Evolutionary conservation across 2,888 invertebrate genomes (phyloP).

Genomic region (Hydropsyche betteni): DNA sequence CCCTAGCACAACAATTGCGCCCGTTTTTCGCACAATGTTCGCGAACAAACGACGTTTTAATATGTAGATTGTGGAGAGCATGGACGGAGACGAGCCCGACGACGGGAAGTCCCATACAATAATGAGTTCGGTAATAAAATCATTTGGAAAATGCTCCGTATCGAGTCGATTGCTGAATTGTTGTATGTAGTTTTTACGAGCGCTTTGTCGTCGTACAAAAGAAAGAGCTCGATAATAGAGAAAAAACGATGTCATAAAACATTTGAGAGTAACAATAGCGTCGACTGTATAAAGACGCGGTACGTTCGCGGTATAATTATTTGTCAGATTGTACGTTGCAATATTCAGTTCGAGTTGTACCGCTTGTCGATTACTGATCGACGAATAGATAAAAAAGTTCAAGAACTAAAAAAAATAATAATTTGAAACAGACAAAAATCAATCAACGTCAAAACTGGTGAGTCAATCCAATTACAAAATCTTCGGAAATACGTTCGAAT

Average conservation of each 20-base stretch:
- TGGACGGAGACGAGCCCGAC: no score
- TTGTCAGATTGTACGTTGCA: constrained; percentile 19
- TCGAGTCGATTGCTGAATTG: constrained; percentile 18
- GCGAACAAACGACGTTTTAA: constrained; percentile 7
- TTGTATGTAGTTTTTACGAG: constrained; percentile 16
- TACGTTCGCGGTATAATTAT: constrained; percentile 17
- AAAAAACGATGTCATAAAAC: neutral
- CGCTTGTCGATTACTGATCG: constrained; percentile 8
- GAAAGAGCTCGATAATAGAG: neutral
- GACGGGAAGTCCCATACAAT: neutral
- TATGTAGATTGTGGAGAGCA: neutral
- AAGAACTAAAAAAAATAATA: neutral
- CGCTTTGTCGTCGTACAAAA: constrained; percentile 22
- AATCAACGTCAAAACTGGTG: no score
- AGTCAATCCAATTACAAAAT: no score
- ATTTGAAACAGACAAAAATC: no score
- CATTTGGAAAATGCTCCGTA: constrained; percentile 17
- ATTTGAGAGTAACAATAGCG: constrained; percentile 11
- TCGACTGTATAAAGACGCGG: neutral
- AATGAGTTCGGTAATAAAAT: constrained; percentile 18
- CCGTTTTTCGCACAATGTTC: constrained; percentile 14
- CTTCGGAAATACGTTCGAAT: no score
- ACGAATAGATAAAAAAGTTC: constrained; percentile 1
- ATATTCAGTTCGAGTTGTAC: constrained; percentile 11
- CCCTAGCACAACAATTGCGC: neutral